Base-by-base conservation (phyloP, 2,113 vertebrate genomes). In the Oryzias curvinotus region DNA sequence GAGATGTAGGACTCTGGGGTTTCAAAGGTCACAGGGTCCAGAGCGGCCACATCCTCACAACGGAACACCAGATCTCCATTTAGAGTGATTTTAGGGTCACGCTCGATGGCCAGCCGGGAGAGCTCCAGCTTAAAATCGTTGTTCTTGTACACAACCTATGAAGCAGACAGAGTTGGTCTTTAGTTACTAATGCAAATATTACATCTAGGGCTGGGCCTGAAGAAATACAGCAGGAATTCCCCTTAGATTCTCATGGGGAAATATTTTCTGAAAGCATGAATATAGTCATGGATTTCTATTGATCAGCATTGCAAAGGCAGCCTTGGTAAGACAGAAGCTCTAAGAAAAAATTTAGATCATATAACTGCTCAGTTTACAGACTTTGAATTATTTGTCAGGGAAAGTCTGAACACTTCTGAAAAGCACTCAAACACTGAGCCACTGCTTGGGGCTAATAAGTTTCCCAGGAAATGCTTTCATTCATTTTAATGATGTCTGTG, bases 91-190 rank as follows among this genome's bases (percentile, higher is more conserved):
- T 97, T 96, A 1, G 93, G 91, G 87, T 98, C 95, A 0, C 92
- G 94, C 52, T 95, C 94, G 45, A 95, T 94, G 25, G 96, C 96
- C 74, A 97, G 88, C 2, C 92, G 94, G 0, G 96, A 98, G 0
- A 98, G 90, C 70, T 98, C 96, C 78, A 98, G 91, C 83, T 96
- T 97, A 59, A 96, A 96, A 88, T 98, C 96, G 0, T 96, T 98
- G 90, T 98, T 98, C 88, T 98, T 98, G 82, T 98, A 98, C 44
- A 98, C 92, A 63, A 98, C 96, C 96, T 98, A n/a, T 28, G 41
- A 4, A 25, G 10, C 8, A 57, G 6, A 63, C 28, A 7, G 50
- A 4, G 44, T 1, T 18, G 3, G 1, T 47, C 17, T 47, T 15
- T 46, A 18, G 16, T 19, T 48, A 17, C 18, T 7, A 1, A 7